Conservation (phyloP, 2,797 vertebrate species). For the Sebastes nivosus region DNA sequence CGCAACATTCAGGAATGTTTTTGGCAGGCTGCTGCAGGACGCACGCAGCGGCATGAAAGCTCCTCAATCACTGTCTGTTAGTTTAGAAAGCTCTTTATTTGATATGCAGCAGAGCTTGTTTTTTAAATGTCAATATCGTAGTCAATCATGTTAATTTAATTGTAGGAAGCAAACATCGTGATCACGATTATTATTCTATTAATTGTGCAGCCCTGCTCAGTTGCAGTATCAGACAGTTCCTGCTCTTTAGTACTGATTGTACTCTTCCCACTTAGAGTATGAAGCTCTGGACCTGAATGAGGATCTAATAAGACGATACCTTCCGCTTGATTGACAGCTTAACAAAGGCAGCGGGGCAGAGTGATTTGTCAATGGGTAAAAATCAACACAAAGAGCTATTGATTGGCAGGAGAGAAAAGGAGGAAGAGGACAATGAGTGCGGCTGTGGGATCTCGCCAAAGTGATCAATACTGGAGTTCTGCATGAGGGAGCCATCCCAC, state of each 20-base stretch:
- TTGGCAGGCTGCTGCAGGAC: no score
- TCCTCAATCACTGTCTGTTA: no score
- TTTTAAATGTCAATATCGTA: no score
- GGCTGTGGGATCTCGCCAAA: conserved; percentile 75
- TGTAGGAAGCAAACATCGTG: no score
- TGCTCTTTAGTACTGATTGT: conserved; percentile 11
- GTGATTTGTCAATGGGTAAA: conserved; percentile 84
- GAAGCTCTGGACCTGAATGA: conserved; percentile 42
- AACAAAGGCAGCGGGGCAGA: conserved; percentile 78
- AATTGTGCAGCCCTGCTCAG: background rate
- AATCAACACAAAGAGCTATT: conserved; percentile 85
- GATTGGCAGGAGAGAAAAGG: conserved; percentile 78
- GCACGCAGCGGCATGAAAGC: no score
- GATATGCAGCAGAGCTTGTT: no score
- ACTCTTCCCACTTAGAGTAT: conserved; percentile 29
- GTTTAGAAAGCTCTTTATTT: no score
- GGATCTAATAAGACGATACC: conserved; percentile 66
- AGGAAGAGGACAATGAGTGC: conserved; percentile 75
- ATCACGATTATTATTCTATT: no score
- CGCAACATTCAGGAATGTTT: no score
- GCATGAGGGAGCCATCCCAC: conserved; percentile 76
- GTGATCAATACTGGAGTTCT: conserved; percentile 84
- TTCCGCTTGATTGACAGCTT: conserved; percentile 81
- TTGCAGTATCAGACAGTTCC: background rate
- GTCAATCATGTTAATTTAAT: no score